A percentile compares a stretch with the other conserved stretches of the same genome.
Evolutionary conservation across 1,140 invertebrate genomes (phyloP).

Genomic region (Achatina immaculata): DNA sequence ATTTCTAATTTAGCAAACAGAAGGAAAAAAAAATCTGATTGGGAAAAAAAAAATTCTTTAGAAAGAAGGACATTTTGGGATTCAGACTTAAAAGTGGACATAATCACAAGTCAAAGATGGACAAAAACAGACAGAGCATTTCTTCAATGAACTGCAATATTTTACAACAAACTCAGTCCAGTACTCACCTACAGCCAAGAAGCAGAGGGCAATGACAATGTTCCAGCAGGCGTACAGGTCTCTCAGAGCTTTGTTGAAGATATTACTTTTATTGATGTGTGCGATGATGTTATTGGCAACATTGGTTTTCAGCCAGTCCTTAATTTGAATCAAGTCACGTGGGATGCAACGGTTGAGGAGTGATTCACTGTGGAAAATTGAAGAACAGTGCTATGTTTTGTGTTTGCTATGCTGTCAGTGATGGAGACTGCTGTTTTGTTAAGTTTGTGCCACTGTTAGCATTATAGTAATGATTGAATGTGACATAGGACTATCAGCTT

Average conservation of each 20-base stretch:
- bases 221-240: constrained; percentile 89
- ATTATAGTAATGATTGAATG: not conserved
- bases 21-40: too few species aligned
- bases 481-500: not conserved
- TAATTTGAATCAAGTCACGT: constrained; percentile 71
- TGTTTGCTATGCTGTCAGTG: not conserved
- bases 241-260: constrained; percentile 86
- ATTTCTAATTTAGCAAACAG: too few species aligned
- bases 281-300: constrained; percentile 76
- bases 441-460: not conserved
- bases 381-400: constrained; percentile 37
- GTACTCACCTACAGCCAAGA: constrained; percentile 83
- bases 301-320: constrained; percentile 43
- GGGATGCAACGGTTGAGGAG: constrained; percentile 91
- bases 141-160: too few species aligned
- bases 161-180: too few species aligned
- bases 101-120: too few species aligned
- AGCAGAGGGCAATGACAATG: constrained; percentile 82
- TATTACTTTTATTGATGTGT: constrained; percentile 87
- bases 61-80: too few species aligned
- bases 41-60: too few species aligned
- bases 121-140: too few species aligned
- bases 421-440: not conserved
- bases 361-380: constrained; percentile 72
- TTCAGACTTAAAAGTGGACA: too few species aligned